Conservation (phyloP, 2,113 vertebrate species). For the Collichthys lucidus region DNA sequence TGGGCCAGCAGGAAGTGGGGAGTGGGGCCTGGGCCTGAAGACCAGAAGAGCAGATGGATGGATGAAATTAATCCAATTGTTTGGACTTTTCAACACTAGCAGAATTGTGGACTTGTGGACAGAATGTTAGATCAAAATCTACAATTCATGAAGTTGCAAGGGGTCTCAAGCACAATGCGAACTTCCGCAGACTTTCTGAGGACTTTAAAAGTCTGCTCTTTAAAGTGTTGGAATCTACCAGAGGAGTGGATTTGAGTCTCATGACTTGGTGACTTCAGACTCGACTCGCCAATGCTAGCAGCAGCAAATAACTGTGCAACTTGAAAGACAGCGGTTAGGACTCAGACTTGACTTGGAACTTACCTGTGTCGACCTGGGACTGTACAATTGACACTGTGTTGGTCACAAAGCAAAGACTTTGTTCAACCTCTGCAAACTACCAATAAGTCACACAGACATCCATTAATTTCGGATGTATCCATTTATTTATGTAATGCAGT, state of each 20-base stretch:
- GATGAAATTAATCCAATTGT: neutral
- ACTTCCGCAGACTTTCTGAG: neutral
- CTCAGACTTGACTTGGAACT: neutral
- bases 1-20: constrained; percentile 18
- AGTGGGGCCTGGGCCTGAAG: neutral
- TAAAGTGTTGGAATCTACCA: neutral
- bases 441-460: neutral
- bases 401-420: no score
- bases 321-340: no score
- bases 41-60: neutral
- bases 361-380: neutral
- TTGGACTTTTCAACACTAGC: neutral
- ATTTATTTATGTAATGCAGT: neutral
- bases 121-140: neutral
- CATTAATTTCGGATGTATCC: neutral
- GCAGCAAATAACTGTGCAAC: no score
- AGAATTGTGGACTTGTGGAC: neutral
- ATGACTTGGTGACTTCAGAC: no score
- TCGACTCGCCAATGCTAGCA: no score
- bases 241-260: neutral
- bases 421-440: no score
- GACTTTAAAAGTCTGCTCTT: neutral
- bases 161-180: neutral
- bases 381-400: neutral
- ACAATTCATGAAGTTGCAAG: neutral